Conservation (phyloP, 1,140 invertebrate species). For the Cylas formicarius region DNA sequence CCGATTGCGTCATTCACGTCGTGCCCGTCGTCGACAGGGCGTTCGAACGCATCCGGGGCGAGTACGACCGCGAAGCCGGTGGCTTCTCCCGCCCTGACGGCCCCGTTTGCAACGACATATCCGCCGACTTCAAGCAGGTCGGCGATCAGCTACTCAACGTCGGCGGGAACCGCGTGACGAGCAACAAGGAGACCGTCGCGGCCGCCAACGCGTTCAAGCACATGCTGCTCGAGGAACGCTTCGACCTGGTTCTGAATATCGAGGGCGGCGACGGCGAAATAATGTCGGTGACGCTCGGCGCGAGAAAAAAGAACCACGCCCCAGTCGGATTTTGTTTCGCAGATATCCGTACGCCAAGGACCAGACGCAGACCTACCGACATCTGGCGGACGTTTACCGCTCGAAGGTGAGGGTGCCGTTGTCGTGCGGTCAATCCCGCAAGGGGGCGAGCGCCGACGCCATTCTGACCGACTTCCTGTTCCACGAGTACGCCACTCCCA, state of each 20-base stretch:
- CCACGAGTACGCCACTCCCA: slow-evolving; percentile 49
- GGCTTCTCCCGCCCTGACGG: slow-evolving; percentile 37
- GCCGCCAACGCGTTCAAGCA: slow-evolving; percentile 52
- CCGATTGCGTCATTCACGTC: slow-evolving; percentile 70
- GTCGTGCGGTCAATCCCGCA: slow-evolving; percentile 22
- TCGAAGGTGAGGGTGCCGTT: slow-evolving; percentile 32
- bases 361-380: slow-evolving; percentile 45
- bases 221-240: slow-evolving; percentile 49
- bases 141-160: slow-evolving; percentile 34
- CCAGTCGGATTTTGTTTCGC: slow-evolving; percentile 28
- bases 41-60: slow-evolving; percentile 46
- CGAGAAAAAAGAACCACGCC: no score
- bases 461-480: slow-evolving; percentile 51
- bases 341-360: slow-evolving; percentile 40
- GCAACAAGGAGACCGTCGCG: slow-evolving; percentile 34
- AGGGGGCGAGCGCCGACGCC: slow-evolving; percentile 27
- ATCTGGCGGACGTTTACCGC: slow-evolving; percentile 45
- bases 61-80: slow-evolving; percentile 25
- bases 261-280: slow-evolving; percentile 54
- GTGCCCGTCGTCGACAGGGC: slow-evolving; percentile 61
- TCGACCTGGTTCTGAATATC: slow-evolving; percentile 56
- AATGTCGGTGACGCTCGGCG: slow-evolving; percentile 42
- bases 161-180: slow-evolving; percentile 23
- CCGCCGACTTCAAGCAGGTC: slow-evolving; percentile 41
- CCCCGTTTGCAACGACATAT: slow-evolving; percentile 53